phyloP scores from a whole-genome alignment of 2,797 vertebrate genomes.

The Pelobates cultripes region DNA sequence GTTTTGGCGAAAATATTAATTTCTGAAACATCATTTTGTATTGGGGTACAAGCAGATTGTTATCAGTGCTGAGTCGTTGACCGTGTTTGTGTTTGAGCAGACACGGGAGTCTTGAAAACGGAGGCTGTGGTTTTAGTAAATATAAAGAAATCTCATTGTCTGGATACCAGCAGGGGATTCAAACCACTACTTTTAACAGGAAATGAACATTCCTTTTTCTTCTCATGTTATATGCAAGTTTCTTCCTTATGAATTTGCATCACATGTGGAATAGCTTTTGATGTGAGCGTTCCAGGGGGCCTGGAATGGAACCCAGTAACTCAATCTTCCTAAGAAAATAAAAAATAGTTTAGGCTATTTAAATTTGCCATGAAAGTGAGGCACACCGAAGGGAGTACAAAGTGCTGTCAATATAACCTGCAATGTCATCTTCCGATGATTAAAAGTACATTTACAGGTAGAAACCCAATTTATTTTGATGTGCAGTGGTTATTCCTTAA shows the following conservation, averaged over 20 bases:
- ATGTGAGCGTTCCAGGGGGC: slow-evolving; percentile 17
- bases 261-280: slow-evolving; percentile 20
- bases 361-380: slow-evolving; percentile 26
- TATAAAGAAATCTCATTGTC: slow-evolving; percentile 1
- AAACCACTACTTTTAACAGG: slow-evolving; percentile 14
- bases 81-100: neutral
- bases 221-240: slow-evolving; percentile 14
- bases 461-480: neutral
- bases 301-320: slow-evolving; percentile 32
- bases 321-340: neutral
- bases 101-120: neutral
- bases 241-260: slow-evolving; percentile 6
- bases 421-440: neutral
- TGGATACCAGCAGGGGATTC: slow-evolving; percentile 25
- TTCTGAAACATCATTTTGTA: neutral
- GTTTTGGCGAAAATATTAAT: neutral
- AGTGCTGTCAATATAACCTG: slow-evolving; percentile 5
- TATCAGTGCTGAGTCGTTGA: neutral
- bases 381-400: neutral
- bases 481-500: neutral
- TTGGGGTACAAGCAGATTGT: neutral
- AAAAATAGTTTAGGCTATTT: slow-evolving; percentile 22
- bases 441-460: neutral
- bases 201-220: slow-evolving; percentile 27
- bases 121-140: neutral